Evolutionary conservation across 2,888 invertebrate species (phyloP).

Genomic region (Galeopsomyia nigrocyanea): DNA sequence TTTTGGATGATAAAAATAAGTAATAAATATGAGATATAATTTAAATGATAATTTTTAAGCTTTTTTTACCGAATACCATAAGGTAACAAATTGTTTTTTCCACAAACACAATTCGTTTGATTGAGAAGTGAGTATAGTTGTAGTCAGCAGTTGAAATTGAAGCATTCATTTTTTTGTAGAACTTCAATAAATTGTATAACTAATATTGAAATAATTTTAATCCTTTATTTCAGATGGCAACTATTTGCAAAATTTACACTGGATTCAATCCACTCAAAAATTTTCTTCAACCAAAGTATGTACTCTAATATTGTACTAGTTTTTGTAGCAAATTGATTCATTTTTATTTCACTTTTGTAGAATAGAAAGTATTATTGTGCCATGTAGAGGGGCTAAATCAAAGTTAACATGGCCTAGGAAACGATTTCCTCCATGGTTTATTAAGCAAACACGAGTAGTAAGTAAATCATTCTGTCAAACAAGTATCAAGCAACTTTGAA

Average conservation of each 20-base stretch:
- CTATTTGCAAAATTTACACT: slow-evolving; percentile 53
- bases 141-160: slow-evolving; percentile 3
- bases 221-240: slow-evolving; percentile 51
- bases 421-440: slow-evolving; percentile 82
- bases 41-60: no score
- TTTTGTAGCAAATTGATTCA: slow-evolving; percentile 2
- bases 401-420: slow-evolving; percentile 69
- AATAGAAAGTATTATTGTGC: slow-evolving; percentile 23
- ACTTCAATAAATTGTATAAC: slow-evolving; percentile 1
- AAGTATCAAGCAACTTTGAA: slow-evolving; percentile 5
- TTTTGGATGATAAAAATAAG: no score
- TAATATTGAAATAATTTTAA: not conserved
- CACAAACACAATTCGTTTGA: no score
- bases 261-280: slow-evolving; percentile 51
- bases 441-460: slow-evolving; percentile 78
- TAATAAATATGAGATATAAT: no score
- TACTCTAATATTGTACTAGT: not conserved
- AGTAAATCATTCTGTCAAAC: slow-evolving; percentile 55
- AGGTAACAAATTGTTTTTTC: no score
- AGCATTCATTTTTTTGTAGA: slow-evolving; percentile 9
- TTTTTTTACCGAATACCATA: no score
- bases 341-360: slow-evolving; percentile 10
- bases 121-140: not conserved
- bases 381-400: slow-evolving; percentile 7
- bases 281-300: slow-evolving; percentile 59